Evolutionary conservation across 2,113 vertebrate species (phyloP).

Genomic region (Micronisus gabar): DNA sequence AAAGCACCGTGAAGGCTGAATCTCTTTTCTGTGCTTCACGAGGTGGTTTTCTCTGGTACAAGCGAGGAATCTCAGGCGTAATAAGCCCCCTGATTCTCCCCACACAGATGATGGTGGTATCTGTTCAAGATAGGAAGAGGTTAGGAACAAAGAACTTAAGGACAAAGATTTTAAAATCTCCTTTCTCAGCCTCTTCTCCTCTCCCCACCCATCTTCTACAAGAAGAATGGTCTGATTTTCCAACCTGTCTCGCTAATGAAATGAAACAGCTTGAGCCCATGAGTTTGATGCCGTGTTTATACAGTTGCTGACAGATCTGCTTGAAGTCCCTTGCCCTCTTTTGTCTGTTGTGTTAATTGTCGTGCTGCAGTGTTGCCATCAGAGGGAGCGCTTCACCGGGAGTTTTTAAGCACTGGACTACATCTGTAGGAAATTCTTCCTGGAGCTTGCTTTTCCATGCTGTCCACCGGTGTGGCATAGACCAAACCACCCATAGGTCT

Average conservation of each 20-base stretch:
- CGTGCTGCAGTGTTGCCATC: slow-evolving; percentile 16
- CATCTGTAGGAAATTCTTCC: not conserved
- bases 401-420: not conserved
- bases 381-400: slow-evolving; percentile 32
- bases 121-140: not conserved
- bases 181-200: not conserved
- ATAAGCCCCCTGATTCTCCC: not conserved
- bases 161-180: not conserved
- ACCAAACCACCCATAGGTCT: not conserved
- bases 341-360: not conserved
- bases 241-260: not conserved
- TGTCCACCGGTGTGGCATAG: not conserved
- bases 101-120: not conserved
- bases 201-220: not conserved
- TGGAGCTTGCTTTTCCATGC: not conserved
- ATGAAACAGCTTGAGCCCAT: slow-evolving; percentile 31
- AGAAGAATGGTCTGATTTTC: not conserved
- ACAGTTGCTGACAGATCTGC: not conserved
- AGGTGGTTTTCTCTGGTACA: not conserved
- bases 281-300: slow-evolving; percentile 36
- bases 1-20: not conserved
- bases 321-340: not conserved
- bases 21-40: not conserved
- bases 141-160: not conserved
- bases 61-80: not conserved